phyloP scores from a whole-genome alignment of 1,140 invertebrate species.

The Tetragonula clypearis region DNA sequence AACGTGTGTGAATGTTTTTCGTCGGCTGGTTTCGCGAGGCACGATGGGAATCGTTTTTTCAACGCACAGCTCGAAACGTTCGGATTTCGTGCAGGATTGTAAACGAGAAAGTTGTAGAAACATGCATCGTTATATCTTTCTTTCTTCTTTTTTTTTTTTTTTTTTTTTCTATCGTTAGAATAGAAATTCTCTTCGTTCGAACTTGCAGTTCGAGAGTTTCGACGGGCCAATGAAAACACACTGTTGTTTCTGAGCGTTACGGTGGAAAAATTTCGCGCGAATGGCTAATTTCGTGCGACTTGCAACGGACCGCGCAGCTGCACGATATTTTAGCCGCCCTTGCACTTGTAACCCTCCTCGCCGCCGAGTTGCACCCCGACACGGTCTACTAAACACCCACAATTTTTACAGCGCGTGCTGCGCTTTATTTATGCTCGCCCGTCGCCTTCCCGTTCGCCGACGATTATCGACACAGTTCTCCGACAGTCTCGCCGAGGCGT shows the following conservation, averaged over 20 bases:
- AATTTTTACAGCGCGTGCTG: conserved; percentile 75
- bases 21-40: not conserved
- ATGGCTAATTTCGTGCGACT: conserved; percentile 70
- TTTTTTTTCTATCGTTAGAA: no score
- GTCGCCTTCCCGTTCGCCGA: conserved; percentile 70
- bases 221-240: not conserved
- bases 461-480: not conserved
- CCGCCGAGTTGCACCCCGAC: conserved; percentile 65
- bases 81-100: no score
- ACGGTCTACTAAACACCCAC: conserved; percentile 80
- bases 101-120: no score
- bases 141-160: no score
- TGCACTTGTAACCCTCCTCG: conserved; percentile 56
- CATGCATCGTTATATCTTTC: no score
- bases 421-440: conserved; percentile 73
- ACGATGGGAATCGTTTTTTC: no score
- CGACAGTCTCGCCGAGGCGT: no score
- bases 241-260: not conserved
- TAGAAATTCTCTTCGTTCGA: no score
- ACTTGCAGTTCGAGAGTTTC: no score
- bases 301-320: conserved; percentile 66
- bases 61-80: no score
- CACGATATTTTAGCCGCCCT: conserved; percentile 53
- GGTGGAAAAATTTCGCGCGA: conserved; percentile 42
- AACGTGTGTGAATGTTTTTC: not conserved